phyloP scores from a whole-genome alignment of 2,888 invertebrate species.

The Octonoba sinensis region DNA sequence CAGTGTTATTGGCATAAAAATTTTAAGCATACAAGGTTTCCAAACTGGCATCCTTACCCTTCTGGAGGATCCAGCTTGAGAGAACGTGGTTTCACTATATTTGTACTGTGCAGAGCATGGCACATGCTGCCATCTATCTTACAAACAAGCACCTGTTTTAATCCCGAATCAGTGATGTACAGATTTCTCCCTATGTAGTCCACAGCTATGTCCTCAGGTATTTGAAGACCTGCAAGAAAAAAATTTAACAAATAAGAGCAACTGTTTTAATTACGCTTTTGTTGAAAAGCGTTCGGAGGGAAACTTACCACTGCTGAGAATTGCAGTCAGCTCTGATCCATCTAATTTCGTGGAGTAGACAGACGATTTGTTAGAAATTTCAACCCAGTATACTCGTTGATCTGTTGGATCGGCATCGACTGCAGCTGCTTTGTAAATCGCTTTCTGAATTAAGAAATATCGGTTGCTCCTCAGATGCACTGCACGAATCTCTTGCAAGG shows the following conservation, averaged over 20 bases:
- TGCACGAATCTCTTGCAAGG: slow-evolving; percentile 72
- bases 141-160: slow-evolving; percentile 81
- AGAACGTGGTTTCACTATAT: slow-evolving; percentile 73
- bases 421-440: slow-evolving; percentile 74
- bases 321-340: slow-evolving; percentile 76
- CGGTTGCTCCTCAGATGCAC: slow-evolving; percentile 73
- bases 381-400: slow-evolving; percentile 82
- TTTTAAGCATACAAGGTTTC: too few relatives aligned
- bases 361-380: slow-evolving; percentile 79
- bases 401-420: slow-evolving; percentile 78
- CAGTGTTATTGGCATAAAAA: too few relatives aligned
- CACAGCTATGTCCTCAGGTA: slow-evolving; percentile 67
- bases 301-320: slow-evolving; percentile 71
- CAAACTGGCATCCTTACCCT: slow-evolving; percentile 72
- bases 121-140: slow-evolving; percentile 76
- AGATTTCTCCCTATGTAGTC: slow-evolving; percentile 78
- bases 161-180: slow-evolving; percentile 83
- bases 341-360: slow-evolving; percentile 78
- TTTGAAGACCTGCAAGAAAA: slow-evolving; percentile 61
- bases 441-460: slow-evolving; percentile 49
- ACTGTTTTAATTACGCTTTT: background rate
- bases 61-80: slow-evolving; percentile 75
- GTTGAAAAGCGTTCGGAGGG: background rate
- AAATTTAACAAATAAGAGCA: background rate
- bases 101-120: slow-evolving; percentile 69